Conservation (phyloP, 2,113 vertebrate genomes). For the Phalacrocorax brasilianus region DNA sequence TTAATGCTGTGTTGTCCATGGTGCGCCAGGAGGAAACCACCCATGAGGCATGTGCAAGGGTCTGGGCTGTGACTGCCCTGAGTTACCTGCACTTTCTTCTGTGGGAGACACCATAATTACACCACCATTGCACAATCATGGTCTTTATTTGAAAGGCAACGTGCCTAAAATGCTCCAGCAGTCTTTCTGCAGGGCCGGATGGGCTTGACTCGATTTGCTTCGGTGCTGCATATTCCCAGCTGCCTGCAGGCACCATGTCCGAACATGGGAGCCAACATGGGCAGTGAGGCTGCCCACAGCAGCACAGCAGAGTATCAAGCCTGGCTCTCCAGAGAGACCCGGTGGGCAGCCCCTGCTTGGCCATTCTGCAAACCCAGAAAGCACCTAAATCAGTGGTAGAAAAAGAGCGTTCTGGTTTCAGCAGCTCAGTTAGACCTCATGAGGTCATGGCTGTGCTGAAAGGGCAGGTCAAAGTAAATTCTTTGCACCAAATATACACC, state of each 20-base stretch:
- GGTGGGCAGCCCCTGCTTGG: not conserved
- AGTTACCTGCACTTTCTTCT: not conserved
- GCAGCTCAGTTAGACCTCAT: not conserved
- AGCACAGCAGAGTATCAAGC: fast-evolving
- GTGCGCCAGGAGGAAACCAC: not conserved
- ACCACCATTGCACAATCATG: not conserved
- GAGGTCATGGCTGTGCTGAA: not conserved
- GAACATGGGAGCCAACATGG: fast-evolving
- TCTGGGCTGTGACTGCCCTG: not conserved
- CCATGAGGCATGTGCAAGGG: not conserved
- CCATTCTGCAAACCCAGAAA: not conserved
- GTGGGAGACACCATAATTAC: not conserved
- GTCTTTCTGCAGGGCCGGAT: not conserved
- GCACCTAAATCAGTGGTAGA: not conserved
- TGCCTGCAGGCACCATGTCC: fast-evolving
- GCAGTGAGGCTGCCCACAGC: not conserved
- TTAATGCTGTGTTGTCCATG: fast-evolving
- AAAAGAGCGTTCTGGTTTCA: not conserved
- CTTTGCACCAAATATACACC: not conserved
- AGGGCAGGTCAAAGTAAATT: not conserved
- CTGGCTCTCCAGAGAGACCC: not conserved
- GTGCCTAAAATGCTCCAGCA: not conserved
- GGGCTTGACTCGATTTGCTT: not conserved
- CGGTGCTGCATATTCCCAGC: not conserved
- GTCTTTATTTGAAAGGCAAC: not conserved